A percentile compares a stretch with the other conserved stretches of the same genome.
Conservation (phyloP, 2,797 vertebrate genomes). For the Dipus sagitta region DNA sequence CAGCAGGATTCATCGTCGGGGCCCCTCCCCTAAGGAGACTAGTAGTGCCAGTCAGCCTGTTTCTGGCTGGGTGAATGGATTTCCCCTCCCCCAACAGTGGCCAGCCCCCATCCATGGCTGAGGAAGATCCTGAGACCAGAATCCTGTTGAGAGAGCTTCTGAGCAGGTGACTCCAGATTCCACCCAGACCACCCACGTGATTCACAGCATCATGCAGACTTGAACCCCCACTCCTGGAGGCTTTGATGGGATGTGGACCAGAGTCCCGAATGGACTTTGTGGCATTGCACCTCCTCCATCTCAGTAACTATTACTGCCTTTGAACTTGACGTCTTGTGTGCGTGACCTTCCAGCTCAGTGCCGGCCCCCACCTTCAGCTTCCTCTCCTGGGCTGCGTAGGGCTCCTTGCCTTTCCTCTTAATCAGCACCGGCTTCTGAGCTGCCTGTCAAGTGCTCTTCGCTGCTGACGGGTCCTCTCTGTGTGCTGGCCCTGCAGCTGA, state of each 20-base stretch:
- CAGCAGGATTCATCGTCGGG: no score
- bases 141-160: background rate
- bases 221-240: background rate
- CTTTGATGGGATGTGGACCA: background rate
- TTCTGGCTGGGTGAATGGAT: background rate
- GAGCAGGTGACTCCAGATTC: no score
- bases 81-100: background rate
- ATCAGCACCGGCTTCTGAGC: background rate
- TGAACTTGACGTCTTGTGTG: background rate
- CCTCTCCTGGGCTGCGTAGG: no score
- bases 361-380: background rate
- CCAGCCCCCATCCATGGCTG: background rate
- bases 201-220: background rate
- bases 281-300: accelerated
- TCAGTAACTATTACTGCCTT: no score
- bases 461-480: background rate
- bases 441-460: no score
- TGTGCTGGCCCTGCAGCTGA: no score
- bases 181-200: background rate
- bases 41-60: background rate
- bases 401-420: background rate
- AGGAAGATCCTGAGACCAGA: background rate
- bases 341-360: background rate
- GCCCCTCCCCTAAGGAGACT: background rate
- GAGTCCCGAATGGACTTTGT: background rate